Conservation (phyloP, 2,797 vertebrate species). For the Hoplostethus atlanticus region DNA sequence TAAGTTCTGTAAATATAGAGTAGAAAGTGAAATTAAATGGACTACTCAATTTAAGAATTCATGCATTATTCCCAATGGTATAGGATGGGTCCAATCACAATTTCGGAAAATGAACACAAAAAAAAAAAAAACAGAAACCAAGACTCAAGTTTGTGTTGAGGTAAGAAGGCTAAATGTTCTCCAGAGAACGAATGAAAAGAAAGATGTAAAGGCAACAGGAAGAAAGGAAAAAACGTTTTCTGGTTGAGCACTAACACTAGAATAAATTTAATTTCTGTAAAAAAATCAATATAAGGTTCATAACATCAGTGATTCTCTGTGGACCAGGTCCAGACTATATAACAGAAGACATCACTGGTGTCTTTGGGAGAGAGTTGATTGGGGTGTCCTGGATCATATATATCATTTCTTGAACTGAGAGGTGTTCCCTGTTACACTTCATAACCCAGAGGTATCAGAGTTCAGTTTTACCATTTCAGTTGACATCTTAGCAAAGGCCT, state of each 20-base stretch:
- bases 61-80: conserved; percentile 19
- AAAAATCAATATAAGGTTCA: conserved; percentile 13
- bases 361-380: conserved; percentile 30
- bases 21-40: conserved; percentile 13
- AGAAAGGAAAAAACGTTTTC: neutral
- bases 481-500: conserved; percentile 1
- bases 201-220: no score
- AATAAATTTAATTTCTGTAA: conserved; percentile 38
- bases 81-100: conserved; percentile 52
- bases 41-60: conserved; percentile 7
- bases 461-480: neutral
- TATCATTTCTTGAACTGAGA: neutral
- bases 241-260: neutral
- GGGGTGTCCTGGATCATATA: neutral
- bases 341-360: neutral
- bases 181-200: neutral
- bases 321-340: neutral
- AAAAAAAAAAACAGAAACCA: neutral
- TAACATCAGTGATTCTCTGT: neutral
- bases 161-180: neutral
- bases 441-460: conserved; percentile 4
- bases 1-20: conserved; percentile 47
- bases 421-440: conserved; percentile 2
- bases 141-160: neutral
- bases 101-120: conserved; percentile 30